Evolutionary conservation across 2,888 invertebrate species (phyloP), one percentile per base, ranked within the genome.

Genomic region (Petrophora chlorosata): DNA sequence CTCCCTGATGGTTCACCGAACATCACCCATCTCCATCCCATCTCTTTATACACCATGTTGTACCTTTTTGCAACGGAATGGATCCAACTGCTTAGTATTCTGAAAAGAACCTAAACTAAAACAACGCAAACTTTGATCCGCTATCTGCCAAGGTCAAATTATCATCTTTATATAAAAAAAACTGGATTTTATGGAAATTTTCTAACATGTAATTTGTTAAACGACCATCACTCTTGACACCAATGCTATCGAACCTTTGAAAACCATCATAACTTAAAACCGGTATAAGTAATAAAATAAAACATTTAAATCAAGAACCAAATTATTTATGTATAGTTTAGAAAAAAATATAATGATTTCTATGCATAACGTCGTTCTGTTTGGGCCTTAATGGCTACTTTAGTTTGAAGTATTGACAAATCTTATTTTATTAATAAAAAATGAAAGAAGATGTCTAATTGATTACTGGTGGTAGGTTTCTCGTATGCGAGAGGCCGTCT

Each of bases 111-210:
- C 22, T 15, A 29, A 39, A 26, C 15, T 19, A 40, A 40, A 15
- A 25, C 15, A 32, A 22, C 41, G 10, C n/a, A 32, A 23, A 15
- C 15, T 22, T 33, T 16, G 38, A 38, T 38, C 38, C 16, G 28
- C 49, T 25, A 36, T 38, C 36, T 51, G 36, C 38, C 51, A 53
- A 53, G 53, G 58, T 43, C 30, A 46, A 26, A 45, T 48, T 38
- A 56, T 14, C 42, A 50, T 40, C 17, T 54, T 52, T 52, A 45
- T 47, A 29, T 54, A 47, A 54, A 41, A 5, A 28, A 47, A 53
- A 45, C 40, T 45, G 30, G 47, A 47, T 39, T 34, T 33, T 9
- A 32, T 43, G 34, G 41, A 25, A 42, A 29, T 48, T 28, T 15
- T 29, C 5, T 22, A 8, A 23, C n/a, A n/a, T n/a, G n/a, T 15